Evolutionary conservation across 2,113 vertebrate species (phyloP), one percentile per base, ranked within the genome.

Genomic region (Atractosteus spatula): DNA sequence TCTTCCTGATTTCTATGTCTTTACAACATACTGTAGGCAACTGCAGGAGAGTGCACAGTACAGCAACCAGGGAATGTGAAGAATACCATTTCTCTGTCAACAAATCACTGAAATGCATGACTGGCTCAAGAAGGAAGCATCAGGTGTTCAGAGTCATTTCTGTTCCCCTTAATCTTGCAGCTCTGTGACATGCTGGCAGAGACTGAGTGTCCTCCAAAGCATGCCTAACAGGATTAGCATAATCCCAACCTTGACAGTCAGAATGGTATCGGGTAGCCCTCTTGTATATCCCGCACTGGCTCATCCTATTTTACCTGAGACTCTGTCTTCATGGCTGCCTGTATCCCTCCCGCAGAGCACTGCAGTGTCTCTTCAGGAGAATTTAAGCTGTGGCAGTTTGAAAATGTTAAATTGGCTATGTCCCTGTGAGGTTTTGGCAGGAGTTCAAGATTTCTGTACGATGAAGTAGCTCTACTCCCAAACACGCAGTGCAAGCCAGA

Each of bases 181-280:
- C n/a, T 13, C 3, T n/a, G 57, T n/a, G 12, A 6, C 57, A 8
- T 4, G 1, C n/a, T 59, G 79, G 80, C 79, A 85, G 81, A 68
- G 66, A 70, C 77, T 71, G 6, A 44, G 70, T 63, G 72, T 74
- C 78, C 59, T 43, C 77, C 80, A 70, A 57, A 78, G 72, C 76
- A 77, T 67, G 74, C 63, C 76, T 76, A 79, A 81, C 61, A 66
- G 78, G 79, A 89, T 89, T 86, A 81, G 55, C 72, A 66, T 86
- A 87, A 88, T 88, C 83, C 79, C 75, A 68, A 68, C 74, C 74
- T 59, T n/a, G 13, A 64, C 76, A 77, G 83, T 78, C 74, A 79
- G 70, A 72, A 59, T 67, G 76, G 71, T 42, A 57, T 75, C 67
- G 2, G 11, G 55, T 82, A 74, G 74, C 69, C 73, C 11, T 42